Evolutionary conservation across 2,888 invertebrate species (phyloP).

Genomic region (Chironomus riparius): DNA sequence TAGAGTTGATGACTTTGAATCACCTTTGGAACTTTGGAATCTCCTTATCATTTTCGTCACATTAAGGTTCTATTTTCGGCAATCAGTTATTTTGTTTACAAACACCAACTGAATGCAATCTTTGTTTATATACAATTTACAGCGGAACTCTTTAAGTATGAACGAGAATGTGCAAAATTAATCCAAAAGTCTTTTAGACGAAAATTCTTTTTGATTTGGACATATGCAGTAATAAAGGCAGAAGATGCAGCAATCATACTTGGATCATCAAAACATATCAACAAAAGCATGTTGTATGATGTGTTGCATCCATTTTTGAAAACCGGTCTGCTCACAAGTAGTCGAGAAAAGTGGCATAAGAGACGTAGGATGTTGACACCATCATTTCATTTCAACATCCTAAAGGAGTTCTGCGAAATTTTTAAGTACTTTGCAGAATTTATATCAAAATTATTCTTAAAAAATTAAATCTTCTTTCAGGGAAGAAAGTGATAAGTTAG

Average conservation of each 20-base stretch:
- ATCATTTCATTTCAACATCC: constrained; percentile 55
- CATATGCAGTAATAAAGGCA: constrained; percentile 41
- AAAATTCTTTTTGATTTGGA: constrained; percentile 34
- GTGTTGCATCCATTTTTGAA: constrained; percentile 46
- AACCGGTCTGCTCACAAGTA: constrained; percentile 46
- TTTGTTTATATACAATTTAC: background rate
- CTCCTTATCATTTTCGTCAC: no score
- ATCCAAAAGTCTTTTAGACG: constrained; percentile 37
- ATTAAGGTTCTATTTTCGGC: no score
- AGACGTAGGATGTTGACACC: constrained; percentile 55
- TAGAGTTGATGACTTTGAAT: background rate
- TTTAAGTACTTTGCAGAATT: constrained; percentile 31
- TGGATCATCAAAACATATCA: constrained; percentile 40
- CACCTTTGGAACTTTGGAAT: no score
- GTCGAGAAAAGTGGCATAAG: constrained; percentile 48
- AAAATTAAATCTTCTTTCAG: background rate
- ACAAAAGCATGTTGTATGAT: constrained; percentile 45
- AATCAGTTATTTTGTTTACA: no score
- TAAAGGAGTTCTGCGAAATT: constrained; percentile 41
- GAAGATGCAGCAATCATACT: constrained; percentile 43
- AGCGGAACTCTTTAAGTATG: constrained; percentile 34
- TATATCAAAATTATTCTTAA: background rate
- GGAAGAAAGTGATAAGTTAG: constrained; percentile 39
- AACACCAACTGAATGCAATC: no score
- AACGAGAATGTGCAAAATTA: constrained; percentile 32